A percentile compares a stretch with the other conserved stretches of the same genome.
Conservation (phyloP, 2,888 invertebrate genomes). For the Dione juno region DNA sequence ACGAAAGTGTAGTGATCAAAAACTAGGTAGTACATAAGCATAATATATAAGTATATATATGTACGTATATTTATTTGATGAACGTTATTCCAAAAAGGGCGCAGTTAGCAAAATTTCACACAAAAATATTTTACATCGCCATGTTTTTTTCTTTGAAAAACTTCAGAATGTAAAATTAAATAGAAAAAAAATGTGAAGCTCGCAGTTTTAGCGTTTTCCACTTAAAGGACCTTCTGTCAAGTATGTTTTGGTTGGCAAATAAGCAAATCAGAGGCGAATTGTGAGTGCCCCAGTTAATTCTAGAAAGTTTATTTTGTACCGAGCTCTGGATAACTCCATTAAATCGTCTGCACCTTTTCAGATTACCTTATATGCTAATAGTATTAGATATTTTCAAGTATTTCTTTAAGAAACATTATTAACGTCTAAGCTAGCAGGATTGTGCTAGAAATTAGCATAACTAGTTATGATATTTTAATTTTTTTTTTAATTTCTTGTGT, state of each 20-base stretch:
- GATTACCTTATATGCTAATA: not conserved
- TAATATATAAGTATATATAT: too few species aligned
- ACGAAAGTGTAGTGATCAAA: too few species aligned
- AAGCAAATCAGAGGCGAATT: conserved; percentile 54
- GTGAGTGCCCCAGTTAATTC: conserved; percentile 50
- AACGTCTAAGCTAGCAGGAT: not conserved
- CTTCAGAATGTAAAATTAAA: not conserved
- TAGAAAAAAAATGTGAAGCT: conserved; percentile 30
- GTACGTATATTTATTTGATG: too few species aligned
- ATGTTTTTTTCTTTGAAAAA: not conserved
- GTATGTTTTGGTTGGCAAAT: conserved; percentile 61
- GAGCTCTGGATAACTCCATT: conserved; percentile 36
- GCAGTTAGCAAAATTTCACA: not conserved
- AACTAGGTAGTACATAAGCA: too few species aligned
- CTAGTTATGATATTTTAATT: too few species aligned
- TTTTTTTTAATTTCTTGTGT: too few species aligned
- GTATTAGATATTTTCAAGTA: conserved; percentile 9
- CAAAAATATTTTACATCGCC: not conserved
- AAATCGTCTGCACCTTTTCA: conserved; percentile 8
- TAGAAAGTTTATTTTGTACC: conserved; percentile 41
- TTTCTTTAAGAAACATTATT: not conserved
- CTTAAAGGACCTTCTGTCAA: conserved; percentile 51
- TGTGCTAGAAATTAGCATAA: too few species aligned
- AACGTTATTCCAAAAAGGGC: too few species aligned
- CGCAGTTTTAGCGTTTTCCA: conserved; percentile 45